Evolutionary conservation across 2,113 vertebrate species (phyloP), one percentile per base, ranked within the genome.

Genomic region (Regulus satrapa): DNA sequence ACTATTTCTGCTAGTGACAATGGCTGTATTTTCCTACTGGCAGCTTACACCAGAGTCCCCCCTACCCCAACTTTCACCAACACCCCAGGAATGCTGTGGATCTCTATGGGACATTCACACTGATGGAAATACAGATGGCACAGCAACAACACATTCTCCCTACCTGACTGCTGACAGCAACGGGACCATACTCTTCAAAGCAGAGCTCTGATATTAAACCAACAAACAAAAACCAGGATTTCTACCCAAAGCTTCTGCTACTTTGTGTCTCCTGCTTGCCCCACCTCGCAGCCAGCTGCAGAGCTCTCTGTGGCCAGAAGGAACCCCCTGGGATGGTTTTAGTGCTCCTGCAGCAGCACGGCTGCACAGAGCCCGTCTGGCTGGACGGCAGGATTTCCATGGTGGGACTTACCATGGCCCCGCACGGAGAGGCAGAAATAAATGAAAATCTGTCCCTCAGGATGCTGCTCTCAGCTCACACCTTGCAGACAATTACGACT

Each of bases 361-460:
- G 49, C 79, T 51, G 72, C 68, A 17, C 0, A 54, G 46, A 54
- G 66, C 48, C 75, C 72, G 6, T 15, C 43, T 56, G 28, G 31
- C 58, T 38, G 71, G 14, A 31, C 58, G 64, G 68, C 72, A 84
- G 52, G 26, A 74, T 74, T 82, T 52, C 43, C 64, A 26, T 0
- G 0, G 63, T 8, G 29, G 46, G 26, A 73, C 15, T 23, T n/a
- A 31, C 31, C 4, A 16, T 0, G 0, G 43, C 41, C 38, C 14
- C 8, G 18, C 0, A 0, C 20, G 51, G 25, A 51, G 48, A 3
- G 10, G 81, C 29, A 81, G 32, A 85, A 85, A 56, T 2, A 75
- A 66, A 21, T 16, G 55, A n/a, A 72, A 88, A 54, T 16, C 62
- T 63, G 48, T 38, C 40, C 56, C 38, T 82, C 20, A 10, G 66